Conservation (phyloP, 2,797 vertebrate species). For the Sebastes taczanowskii region DNA sequence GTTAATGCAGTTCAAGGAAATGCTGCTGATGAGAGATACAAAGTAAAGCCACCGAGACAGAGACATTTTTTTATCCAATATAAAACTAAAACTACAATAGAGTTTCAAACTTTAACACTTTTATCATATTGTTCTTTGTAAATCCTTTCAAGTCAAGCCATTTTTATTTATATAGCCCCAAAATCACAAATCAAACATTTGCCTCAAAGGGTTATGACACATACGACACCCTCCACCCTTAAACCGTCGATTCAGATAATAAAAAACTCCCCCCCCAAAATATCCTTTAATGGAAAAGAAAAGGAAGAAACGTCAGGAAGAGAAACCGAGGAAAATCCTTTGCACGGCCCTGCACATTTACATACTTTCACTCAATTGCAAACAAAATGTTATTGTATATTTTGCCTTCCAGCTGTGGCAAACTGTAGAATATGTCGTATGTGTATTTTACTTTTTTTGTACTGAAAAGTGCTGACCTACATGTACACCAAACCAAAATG, state of each 20-base stretch:
- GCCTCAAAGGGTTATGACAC: rapidly evolving
- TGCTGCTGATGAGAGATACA: background rate
- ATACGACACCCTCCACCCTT: too few species aligned
- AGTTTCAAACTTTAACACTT: background rate
- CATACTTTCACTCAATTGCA: background rate
- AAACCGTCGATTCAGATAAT: too few species aligned
- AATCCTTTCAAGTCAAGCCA: background rate
- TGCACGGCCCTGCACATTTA: background rate
- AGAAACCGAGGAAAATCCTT: background rate
- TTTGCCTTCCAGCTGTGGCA: background rate
- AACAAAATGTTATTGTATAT: background rate
- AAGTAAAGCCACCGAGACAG: background rate
- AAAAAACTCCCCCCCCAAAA: background rate
- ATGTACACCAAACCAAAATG: background rate
- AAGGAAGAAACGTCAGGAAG: background rate
- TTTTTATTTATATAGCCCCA: background rate
- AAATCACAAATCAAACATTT: background rate
- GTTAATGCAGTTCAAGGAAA: background rate
- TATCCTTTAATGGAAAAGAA: background rate
- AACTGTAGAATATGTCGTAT: too few species aligned
- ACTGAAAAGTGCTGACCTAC: background rate
- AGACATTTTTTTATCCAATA: too few species aligned
- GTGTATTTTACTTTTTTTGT: background rate
- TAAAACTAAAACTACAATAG: background rate
- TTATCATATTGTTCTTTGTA: background rate